These are phyloP conservation scores for Agriopis marginaria DNA, from an alignment of 2,888 invertebrate genomes.

Conservation along the genomic window DNA sequence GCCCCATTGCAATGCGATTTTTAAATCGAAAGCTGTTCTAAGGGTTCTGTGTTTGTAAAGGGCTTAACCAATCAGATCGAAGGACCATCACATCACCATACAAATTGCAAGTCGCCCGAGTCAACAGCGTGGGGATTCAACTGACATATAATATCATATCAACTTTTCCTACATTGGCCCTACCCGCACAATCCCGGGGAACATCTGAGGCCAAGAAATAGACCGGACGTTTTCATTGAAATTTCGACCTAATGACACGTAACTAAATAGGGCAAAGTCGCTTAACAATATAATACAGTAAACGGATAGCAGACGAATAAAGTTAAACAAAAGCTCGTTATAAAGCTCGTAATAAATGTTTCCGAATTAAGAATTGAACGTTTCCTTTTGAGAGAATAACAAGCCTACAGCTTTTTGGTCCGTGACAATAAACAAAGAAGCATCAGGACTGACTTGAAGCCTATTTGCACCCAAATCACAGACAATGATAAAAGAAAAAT, in stretches of 20 bases:
- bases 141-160: conserved; percentile 3
- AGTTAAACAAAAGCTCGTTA: conserved; percentile 18
- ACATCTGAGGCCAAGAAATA: conserved; percentile 6
- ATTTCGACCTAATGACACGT: not conserved
- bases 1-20: not conserved
- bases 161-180: conserved; percentile 6
- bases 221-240: not conserved
- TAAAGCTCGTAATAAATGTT: conserved; percentile 2
- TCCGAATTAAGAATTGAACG: conserved; percentile 20
- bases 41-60: not conserved
- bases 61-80: conserved; percentile 4
- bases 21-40: not conserved
- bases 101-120: conserved; percentile 1
- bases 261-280: conserved; percentile 9
- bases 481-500: too few relatives aligned
- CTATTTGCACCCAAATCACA: too few relatives aligned
- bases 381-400: conserved; percentile 16
- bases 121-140: conserved; percentile 12
- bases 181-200: not conserved
- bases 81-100: conserved; percentile 15
- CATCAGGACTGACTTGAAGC: too few relatives aligned
- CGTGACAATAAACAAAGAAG: conserved; percentile 33
- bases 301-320: conserved; percentile 3
- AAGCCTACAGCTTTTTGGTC: conserved; percentile 13
- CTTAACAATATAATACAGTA: not conserved